These are phyloP conservation scores for Rhadinocentrus ornatus DNA, from an alignment of 2,797 vertebrate species.

Conservation along the genomic window DNA sequence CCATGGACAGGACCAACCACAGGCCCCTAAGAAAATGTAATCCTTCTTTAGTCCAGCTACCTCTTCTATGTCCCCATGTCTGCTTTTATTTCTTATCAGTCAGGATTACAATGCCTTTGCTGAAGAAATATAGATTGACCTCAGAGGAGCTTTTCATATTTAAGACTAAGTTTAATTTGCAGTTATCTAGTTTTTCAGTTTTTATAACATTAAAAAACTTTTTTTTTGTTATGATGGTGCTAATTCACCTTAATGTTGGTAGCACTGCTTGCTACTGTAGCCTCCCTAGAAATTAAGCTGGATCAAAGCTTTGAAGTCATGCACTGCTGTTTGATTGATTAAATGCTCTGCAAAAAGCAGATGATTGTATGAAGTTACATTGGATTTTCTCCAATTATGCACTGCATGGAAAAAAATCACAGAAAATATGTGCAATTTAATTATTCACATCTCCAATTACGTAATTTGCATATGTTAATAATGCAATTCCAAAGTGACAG, in stretches of 20 bases:
- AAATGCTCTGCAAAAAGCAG: constrained; percentile 60
- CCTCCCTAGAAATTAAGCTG: constrained; percentile 38
- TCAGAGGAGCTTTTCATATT: constrained; percentile 19
- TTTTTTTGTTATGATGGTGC: constrained; percentile 39
- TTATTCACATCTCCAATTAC: constrained; percentile 73
- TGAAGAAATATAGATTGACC: constrained; percentile 41
- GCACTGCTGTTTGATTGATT: constrained; percentile 66
- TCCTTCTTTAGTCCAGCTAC: constrained; percentile 64
- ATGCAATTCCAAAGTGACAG: constrained; percentile 60
- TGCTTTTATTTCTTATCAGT: constrained; percentile 38
- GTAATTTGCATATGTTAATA: constrained; percentile 85
- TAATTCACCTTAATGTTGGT: constrained; percentile 26
- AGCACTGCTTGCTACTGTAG: constrained; percentile 26
- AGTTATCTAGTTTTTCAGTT: constrained; percentile 52
- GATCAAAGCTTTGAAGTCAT: constrained; percentile 54
- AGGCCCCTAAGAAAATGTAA: constrained; percentile 69
- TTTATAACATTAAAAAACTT: too few relatives aligned
- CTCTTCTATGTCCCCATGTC: constrained; percentile 61
- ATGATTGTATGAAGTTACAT: constrained; percentile 61
- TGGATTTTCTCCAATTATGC: constrained; percentile 59
- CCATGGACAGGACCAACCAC: constrained; percentile 69
- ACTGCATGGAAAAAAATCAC: constrained; percentile 69
- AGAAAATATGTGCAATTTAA: constrained; percentile 72
- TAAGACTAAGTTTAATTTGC: constrained; percentile 51
- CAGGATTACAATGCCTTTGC: constrained; percentile 4